Evolutionary conservation across 2,888 invertebrate genomes (phyloP), one percentile per base, ranked within the genome.

Genomic region (Meteorus cinctellus): DNA sequence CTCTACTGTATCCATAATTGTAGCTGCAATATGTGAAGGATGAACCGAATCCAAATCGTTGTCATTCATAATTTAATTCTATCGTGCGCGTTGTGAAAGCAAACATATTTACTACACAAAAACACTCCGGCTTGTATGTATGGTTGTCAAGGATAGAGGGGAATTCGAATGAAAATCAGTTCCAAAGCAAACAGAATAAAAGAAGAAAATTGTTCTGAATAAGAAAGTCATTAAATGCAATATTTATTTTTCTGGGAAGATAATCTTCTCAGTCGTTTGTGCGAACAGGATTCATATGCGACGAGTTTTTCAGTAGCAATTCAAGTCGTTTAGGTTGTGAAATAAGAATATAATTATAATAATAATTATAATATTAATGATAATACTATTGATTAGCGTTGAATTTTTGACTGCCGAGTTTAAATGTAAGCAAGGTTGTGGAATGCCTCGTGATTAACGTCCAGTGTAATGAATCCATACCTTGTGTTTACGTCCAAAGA

Each of bases 271-370:
- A 12, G 24, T 16, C 36, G 19, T 34, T 24, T 59, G 59, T 70
- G 29, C 14, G 24, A 55, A 36, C 12, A 19, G 34, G 12, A 70
- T 55, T 55, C 8, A 36, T 24, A 19, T 24, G 19, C 41, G 19
- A 31, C n/a, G 16, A 51, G 29, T 68, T 48, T 29, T 48, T 45
- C 48, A 68, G 16, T 72, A 73, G 60, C 12, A 79, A 45, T 67
- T 71, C 55, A 77, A 74, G 62, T 67, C 59, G 65, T 65, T 78
- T 78, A 75, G 78, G 75, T 78, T 78, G 78, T 59, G 68, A 77
- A 75, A 70, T 16, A 48, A 45, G 34, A 36, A 31, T 31, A 63
- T 29, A 48, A 12, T 34, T 31, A 63, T 29, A 48, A 12, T 34
- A 65, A 45, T 63, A 67, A 24, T 24, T 24, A 24, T 24, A 48